Evolutionary conservation across 1,140 invertebrate species (phyloP).

Genomic region (Zaprionus davidi): DNA sequence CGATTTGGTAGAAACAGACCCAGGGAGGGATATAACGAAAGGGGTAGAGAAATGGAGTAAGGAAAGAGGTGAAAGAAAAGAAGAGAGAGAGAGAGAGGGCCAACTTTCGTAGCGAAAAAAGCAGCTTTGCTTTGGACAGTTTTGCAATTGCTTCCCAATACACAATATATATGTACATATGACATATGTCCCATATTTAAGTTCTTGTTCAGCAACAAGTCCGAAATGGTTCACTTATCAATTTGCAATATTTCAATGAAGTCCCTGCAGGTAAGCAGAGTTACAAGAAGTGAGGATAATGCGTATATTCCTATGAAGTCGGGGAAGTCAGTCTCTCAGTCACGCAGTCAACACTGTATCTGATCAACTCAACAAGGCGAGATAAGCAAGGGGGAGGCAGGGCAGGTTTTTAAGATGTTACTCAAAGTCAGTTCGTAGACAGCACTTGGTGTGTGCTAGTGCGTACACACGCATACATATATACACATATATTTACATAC

Average conservation of each 20-base stretch:
- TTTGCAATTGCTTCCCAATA: no score
- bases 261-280: not conserved
- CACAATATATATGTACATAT: not conserved
- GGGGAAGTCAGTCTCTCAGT: not conserved
- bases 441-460: conserved; percentile 13
- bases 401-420: conserved; percentile 53
- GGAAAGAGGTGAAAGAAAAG: not conserved
- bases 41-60: not conserved
- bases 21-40: not conserved
- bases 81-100: no score
- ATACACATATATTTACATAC: not conserved
- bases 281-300: no score
- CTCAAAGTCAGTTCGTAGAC: conserved; percentile 47
- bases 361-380: conserved; percentile 33
- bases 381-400: not conserved
- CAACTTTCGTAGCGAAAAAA: no score
- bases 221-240: no score
- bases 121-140: not conserved
- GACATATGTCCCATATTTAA: no score
- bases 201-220: not conserved
- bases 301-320: not conserved
- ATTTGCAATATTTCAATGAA: not conserved
- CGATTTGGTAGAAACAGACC: not conserved
- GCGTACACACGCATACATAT: not conserved
- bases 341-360: conserved; percentile 25